A percentile compares a stretch with the other conserved stretches of the same genome.
These are phyloP conservation scores for Dryadula phaetusa DNA, from an alignment of 2,888 invertebrate genomes.

Conservation along the genomic window DNA sequence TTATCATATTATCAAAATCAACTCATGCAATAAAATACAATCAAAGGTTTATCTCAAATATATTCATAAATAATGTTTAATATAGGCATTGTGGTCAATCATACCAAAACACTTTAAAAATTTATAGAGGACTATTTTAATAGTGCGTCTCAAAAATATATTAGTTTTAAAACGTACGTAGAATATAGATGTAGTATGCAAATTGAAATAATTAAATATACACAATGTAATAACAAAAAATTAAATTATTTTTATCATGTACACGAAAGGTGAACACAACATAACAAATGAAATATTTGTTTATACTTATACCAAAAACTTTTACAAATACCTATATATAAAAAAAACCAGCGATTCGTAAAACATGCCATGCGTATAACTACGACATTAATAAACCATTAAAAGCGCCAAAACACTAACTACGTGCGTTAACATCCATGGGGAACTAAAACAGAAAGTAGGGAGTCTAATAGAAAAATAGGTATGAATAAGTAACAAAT, in stretches of 20 bases:
- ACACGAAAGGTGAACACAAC: too few species aligned
- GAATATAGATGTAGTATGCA: background rate
- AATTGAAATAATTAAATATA: background rate
- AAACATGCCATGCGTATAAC: conserved; percentile 11
- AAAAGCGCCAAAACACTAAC: conserved; percentile 3
- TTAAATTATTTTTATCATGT: background rate
- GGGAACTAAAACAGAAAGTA: background rate
- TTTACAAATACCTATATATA: background rate
- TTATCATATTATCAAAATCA: conserved; percentile 6
- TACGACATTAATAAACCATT: too few species aligned
- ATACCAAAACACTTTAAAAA: background rate
- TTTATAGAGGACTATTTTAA: background rate
- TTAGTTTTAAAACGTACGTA: background rate
- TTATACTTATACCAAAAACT: background rate
- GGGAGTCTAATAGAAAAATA: background rate
- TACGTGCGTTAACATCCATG: conserved; percentile 7
- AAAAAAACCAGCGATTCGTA: background rate
- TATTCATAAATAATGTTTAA: conserved; percentile 1
- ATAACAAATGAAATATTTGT: background rate
- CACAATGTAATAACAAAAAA: background rate
- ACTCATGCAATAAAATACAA: conserved; percentile 10
- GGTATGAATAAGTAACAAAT: background rate
- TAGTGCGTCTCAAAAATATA: background rate
- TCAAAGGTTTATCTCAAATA: background rate
- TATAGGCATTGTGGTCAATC: background rate